phyloP scores from a whole-genome alignment of 2,113 vertebrate genomes.

The Stictonetta naevosa region DNA sequence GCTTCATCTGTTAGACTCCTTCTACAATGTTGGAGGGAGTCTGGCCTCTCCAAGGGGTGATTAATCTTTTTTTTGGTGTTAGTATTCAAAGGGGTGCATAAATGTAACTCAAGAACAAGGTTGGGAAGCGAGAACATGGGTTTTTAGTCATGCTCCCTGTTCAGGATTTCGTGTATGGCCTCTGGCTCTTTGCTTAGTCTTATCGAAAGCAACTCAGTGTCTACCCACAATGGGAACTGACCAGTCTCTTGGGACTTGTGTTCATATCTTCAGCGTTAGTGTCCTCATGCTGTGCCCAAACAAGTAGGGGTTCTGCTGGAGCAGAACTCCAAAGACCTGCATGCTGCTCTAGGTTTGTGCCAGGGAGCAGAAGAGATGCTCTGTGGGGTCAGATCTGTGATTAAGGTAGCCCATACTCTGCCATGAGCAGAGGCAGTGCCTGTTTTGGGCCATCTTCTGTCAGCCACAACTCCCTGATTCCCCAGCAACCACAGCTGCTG shows the following conservation, averaged over 20 bases:
- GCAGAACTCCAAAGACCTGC: neutral
- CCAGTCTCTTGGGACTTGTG: neutral
- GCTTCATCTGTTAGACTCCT: neutral
- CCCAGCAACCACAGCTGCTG: neutral
- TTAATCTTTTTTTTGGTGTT: neutral
- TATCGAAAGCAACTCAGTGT: neutral
- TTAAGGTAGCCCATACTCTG: neutral
- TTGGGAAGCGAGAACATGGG: neutral
- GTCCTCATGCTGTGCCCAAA: neutral
- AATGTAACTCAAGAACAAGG: neutral
- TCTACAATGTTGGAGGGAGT: neutral
- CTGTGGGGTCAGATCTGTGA: neutral
- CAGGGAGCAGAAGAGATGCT: rapidly evolving
- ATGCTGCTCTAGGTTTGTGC: neutral
- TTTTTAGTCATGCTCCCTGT: neutral
- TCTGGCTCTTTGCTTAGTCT: neutral
- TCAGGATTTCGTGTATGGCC: neutral
- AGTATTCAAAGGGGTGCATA: neutral
- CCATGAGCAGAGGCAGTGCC: neutral
- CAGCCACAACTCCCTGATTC: neutral
- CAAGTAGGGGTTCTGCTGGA: no score
- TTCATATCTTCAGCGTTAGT: neutral
- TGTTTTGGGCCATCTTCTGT: neutral
- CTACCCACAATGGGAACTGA: neutral
- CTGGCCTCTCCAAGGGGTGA: neutral